phyloP scores from a whole-genome alignment of 2,888 invertebrate species.

The Exocentrus adspersus region DNA sequence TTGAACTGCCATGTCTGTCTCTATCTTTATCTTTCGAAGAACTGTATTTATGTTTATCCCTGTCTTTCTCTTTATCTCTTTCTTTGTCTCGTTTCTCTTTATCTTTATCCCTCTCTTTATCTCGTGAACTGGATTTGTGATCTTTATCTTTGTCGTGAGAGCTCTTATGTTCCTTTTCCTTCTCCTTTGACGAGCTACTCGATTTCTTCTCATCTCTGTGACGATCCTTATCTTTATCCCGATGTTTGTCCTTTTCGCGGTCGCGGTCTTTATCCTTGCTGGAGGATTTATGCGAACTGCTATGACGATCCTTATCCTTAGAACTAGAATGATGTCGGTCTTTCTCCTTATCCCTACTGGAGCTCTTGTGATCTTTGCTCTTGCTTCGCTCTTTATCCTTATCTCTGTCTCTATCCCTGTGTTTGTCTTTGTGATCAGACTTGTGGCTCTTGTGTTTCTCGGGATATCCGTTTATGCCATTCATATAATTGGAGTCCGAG shows the following conservation, averaged over 20 bases:
- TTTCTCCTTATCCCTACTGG: conserved; percentile 63
- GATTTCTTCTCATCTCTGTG: conserved; percentile 57
- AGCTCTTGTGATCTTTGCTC: conserved; percentile 58
- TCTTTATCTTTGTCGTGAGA: conserved; percentile 57
- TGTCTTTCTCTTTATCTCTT: conserved; percentile 60
- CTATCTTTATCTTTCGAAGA: conserved; percentile 59
- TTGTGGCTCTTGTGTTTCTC: conserved; percentile 68
- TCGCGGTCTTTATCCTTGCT: conserved; percentile 63
- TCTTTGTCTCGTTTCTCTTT: conserved; percentile 60
- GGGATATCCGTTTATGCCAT: conserved; percentile 82
- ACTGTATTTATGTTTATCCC: conserved; percentile 56
- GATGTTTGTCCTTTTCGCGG: conserved; percentile 54
- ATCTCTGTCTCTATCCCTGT: conserved; percentile 68
- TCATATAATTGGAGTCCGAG: conserved; percentile 68
- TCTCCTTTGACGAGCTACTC: conserved; percentile 60
- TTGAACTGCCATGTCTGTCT: conserved; percentile 60
- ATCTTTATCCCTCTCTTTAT: conserved; percentile 55
- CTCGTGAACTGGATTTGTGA: conserved; percentile 48
- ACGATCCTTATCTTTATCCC: conserved; percentile 55
- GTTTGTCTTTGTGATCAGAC: conserved; percentile 70
- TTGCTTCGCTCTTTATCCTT: conserved; percentile 56
- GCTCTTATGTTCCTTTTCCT: conserved; percentile 52
- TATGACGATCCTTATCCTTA: conserved; percentile 66
- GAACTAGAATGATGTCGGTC: conserved; percentile 72
- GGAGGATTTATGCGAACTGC: conserved; percentile 54